Conservation (phyloP, 2,888 invertebrate species). For the Pyrocoelia pectoralis region DNA sequence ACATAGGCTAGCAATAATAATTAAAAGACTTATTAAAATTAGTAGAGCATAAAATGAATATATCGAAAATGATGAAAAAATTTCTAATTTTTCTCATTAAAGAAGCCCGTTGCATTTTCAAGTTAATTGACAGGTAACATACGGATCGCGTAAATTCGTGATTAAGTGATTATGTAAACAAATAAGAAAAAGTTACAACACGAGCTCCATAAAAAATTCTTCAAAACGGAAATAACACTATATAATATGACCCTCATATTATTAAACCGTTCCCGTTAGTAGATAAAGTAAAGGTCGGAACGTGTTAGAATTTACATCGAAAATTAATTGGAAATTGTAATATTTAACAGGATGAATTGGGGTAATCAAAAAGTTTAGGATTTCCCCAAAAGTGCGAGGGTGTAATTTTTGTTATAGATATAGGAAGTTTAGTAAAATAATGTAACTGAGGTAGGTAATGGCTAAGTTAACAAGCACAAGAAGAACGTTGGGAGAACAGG, state of each 20-base stretch:
- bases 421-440: neutral
- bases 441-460: constrained; percentile 8
- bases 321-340: constrained; percentile 27
- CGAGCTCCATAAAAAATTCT: no score
- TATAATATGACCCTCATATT: neutral
- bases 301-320: neutral
- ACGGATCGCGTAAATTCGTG: no score
- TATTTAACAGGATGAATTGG: constrained; percentile 21
- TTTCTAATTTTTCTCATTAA: no score
- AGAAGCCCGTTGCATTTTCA: no score
- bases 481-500: constrained; percentile 15
- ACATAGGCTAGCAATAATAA: no score
- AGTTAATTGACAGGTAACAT: no score
- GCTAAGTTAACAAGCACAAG: constrained; percentile 5
- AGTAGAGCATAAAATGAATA: no score
- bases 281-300: neutral
- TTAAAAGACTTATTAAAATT: no score
- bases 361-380: neutral
- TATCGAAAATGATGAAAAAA: no score
- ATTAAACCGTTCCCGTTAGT: neutral
- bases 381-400: neutral
- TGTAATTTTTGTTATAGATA: neutral
- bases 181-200: no score
- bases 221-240: no score
- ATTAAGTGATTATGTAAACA: no score